Evolutionary conservation across 1,140 invertebrate species (phyloP), one percentile per base, ranked within the genome.

Genomic region (Cydia splendana): DNA sequence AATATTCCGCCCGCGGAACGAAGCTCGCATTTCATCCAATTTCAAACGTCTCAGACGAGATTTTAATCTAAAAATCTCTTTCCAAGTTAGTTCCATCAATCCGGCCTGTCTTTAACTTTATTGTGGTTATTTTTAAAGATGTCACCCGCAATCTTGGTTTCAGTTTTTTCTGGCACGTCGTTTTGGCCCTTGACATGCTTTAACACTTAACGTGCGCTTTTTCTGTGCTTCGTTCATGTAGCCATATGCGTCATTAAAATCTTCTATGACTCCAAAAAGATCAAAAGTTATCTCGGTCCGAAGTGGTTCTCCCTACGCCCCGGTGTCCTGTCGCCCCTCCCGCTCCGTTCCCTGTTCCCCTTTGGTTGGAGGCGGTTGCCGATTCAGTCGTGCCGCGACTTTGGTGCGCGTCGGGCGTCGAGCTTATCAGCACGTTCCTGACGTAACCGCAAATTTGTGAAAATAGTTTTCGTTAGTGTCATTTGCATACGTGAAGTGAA

Each of bases 121-220:
- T 80, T 80, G 81, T 82, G 78, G 78, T 79, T 91, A 92, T 93
- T 89, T 93, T 87, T 89, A 89, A 87, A 90, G 85, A 88, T 90
- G 89, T 93, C 90, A 91, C 89, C 88, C 91, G 88, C 88, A 88
- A 90, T 84, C 80, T 82, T 81, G 82, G 75, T 75, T 79, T 80
- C 67, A 77, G 73, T 83, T 91, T 91, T 90, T 90, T 91, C 88
- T 91, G 85, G 87, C 89, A 93, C 89, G 81, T 90, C 87, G 83
- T 91, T 90, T 90, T 83, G 91, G 88, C 86, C 88, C 90, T 92
- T 90, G 89, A 93, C 91, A 93, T 91, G 90, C 88, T 91, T 93
- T 93, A 92, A 93, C 91, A 91, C 91, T 91, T 93, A 92, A 87
- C 81, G 85, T 84, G 86, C 85, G 88, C 84, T 91, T 91, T 93